These are phyloP conservation scores for Crax fasciolata DNA, from an alignment of 2,797 vertebrate genomes.

Conservation along the genomic window DNA sequence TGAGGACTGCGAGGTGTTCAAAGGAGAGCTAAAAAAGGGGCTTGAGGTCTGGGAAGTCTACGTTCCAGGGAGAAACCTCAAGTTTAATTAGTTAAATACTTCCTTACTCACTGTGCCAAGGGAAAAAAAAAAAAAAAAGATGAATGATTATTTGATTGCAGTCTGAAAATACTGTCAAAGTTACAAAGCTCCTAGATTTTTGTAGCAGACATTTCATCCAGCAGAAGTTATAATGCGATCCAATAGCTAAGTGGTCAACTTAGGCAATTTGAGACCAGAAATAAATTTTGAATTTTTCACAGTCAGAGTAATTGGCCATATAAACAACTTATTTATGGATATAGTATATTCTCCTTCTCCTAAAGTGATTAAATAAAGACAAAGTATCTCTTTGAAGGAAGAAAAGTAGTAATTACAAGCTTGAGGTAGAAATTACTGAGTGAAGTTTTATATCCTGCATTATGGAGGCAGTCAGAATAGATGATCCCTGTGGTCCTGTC, in stretches of 20 bases:
- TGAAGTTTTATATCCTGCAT: not conserved
- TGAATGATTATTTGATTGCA: not conserved
- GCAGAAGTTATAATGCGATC: not conserved
- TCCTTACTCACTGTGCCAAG: not conserved
- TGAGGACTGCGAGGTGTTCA: not conserved
- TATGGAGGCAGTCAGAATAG: not conserved
- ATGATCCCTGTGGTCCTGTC: not conserved
- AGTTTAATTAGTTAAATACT: slow-evolving; percentile 25
- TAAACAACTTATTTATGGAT: not conserved
- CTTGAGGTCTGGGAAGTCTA: not conserved
- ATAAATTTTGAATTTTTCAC: not conserved
- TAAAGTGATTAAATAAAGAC: not conserved
- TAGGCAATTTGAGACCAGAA: not conserved
- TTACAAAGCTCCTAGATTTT: not conserved
- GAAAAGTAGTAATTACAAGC: not conserved
- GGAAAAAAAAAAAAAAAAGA: not conserved
- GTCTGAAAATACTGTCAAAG: not conserved
- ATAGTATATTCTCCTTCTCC: not conserved
- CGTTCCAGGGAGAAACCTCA: not conserved
- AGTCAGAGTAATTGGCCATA: not conserved
- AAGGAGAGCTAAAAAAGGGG: not conserved
- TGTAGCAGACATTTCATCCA: not conserved
- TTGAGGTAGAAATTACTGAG: not conserved
- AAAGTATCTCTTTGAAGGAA: not conserved
- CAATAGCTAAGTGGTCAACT: not conserved